Conservation (phyloP, 2,113 vertebrate genomes). For the Blennius ocellaris region DNA sequence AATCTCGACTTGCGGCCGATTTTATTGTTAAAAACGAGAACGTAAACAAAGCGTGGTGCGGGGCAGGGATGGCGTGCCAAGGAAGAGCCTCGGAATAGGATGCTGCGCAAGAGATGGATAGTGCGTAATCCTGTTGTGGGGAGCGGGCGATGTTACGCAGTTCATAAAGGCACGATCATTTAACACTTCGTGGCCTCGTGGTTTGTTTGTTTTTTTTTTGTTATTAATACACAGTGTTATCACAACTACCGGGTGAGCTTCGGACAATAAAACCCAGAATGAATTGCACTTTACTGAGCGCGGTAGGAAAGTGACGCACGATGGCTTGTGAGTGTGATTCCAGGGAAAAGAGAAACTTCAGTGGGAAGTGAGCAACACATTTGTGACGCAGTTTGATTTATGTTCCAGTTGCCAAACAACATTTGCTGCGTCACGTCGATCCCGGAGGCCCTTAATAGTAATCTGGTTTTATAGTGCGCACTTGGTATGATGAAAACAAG, state of each 20-base stretch:
- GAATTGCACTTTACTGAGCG: slow-evolving; percentile 9
- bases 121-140: slow-evolving; percentile 78
- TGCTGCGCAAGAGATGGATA: slow-evolving; percentile 81
- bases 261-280: not conserved
- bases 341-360: slow-evolving; percentile 16
- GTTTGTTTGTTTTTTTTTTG: not conserved
- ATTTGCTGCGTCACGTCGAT: slow-evolving; percentile 72
- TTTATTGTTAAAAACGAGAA: slow-evolving; percentile 36
- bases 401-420: slow-evolving; percentile 44
- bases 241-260: not conserved
- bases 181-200: slow-evolving; percentile 31
- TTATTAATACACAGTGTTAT: not conserved
- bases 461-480: slow-evolving; percentile 74
- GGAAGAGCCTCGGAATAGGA: slow-evolving; percentile 74
- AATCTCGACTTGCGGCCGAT: slow-evolving; percentile 26
- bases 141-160: slow-evolving; percentile 78
- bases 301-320: not conserved
- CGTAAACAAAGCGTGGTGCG: slow-evolving; percentile 69
- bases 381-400: slow-evolving; percentile 63
- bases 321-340: not conserved
- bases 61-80: slow-evolving; percentile 70
- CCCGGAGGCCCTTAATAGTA: slow-evolving; percentile 57
- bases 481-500: slow-evolving; percentile 78
- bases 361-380: slow-evolving; percentile 12
- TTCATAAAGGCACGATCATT: slow-evolving; percentile 59